phyloP scores from a whole-genome alignment of 2,797 vertebrate genomes.

The Rhinoraja longicauda region DNA sequence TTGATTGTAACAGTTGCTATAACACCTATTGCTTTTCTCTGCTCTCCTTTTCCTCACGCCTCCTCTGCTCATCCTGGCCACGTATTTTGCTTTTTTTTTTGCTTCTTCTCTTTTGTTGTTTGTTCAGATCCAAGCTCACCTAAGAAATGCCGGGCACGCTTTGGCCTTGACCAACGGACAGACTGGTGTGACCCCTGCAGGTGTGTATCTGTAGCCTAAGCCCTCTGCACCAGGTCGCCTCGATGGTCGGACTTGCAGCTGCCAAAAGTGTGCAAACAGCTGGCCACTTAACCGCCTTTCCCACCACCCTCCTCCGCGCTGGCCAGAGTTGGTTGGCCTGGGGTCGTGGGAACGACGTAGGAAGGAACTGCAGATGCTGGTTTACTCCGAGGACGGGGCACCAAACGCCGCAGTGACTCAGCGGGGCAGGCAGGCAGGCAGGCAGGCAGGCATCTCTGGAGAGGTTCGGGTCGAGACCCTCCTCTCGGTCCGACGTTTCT shows the following conservation, averaged over 20 bases:
- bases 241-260: slow-evolving; percentile 42
- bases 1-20: slow-evolving; percentile 39
- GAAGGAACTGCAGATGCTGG: too few relatives aligned
- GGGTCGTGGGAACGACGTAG: too few relatives aligned
- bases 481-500: too few relatives aligned
- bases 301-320: background rate
- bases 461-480: too few relatives aligned
- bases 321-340: background rate
- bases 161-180: slow-evolving; percentile 98
- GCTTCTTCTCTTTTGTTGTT: slow-evolving; percentile 56
- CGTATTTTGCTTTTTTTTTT: slow-evolving; percentile 48
- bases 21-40: slow-evolving; percentile 42
- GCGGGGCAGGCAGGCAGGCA: too few relatives aligned
- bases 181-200: slow-evolving; percentile 99
- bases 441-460: too few relatives aligned
- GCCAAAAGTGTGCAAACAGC: background rate
- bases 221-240: slow-evolving; percentile 46
- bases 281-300: too few relatives aligned
- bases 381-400: too few relatives aligned
- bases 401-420: too few relatives aligned
- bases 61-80: slow-evolving; percentile 53
- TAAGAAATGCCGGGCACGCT: slow-evolving; percentile 99
- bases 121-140: slow-evolving; percentile 93
- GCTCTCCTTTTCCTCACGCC: slow-evolving; percentile 34
- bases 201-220: slow-evolving; percentile 75